Percentiles rank a stretch among this genome's conserved stretches.
phyloP scores from a whole-genome alignment of 92 coral and sea anemone species.

The Parazoanthus darwini region DNA sequence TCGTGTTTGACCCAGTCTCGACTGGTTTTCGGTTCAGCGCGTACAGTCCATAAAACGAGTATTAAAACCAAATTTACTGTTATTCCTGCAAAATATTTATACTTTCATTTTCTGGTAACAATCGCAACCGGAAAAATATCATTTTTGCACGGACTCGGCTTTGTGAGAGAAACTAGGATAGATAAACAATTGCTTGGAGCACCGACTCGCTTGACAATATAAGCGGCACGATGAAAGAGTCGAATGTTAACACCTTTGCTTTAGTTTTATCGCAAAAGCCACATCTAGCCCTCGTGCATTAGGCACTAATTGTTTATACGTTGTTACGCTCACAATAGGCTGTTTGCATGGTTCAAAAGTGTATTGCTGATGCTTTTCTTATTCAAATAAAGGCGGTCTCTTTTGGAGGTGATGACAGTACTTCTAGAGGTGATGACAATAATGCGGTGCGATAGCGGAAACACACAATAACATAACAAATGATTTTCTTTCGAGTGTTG shows the following conservation, averaged over 20 bases:
- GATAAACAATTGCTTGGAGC: slow-evolving; percentile 71
- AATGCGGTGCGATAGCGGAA: slow-evolving; percentile 98
- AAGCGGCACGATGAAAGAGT: slow-evolving; percentile 96
- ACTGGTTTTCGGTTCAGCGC: slow-evolving; percentile 51
- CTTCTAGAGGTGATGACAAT: slow-evolving; percentile 93
- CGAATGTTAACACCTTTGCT: slow-evolving; percentile 84
- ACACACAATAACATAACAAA: slow-evolving; percentile 97
- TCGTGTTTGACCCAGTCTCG: slow-evolving; percentile 75
- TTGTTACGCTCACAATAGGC: slow-evolving; percentile 95
- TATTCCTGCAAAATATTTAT: slow-evolving; percentile 60
- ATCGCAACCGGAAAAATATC: slow-evolving; percentile 72
- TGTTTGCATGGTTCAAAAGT: slow-evolving; percentile 89
- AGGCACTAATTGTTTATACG: slow-evolving; percentile 90
- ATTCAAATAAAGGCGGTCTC: slow-evolving; percentile 99
- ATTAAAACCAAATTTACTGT: slow-evolving; percentile 75
- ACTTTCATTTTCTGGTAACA: slow-evolving; percentile 48
- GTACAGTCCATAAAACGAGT: slow-evolving; percentile 65
- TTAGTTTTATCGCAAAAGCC: slow-evolving; percentile 80
- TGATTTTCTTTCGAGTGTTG: slow-evolving; percentile 95
- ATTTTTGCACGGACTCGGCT: slow-evolving; percentile 47
- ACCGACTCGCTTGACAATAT: slow-evolving; percentile 60
- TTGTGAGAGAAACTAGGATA: slow-evolving; percentile 57
- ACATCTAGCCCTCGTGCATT: slow-evolving; percentile 92
- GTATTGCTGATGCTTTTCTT: slow-evolving; percentile 90
- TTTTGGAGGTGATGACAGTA: slow-evolving; percentile 96